Conservation (phyloP, 2,888 invertebrate species). For the Microctonus aethiopoides region DNA sequence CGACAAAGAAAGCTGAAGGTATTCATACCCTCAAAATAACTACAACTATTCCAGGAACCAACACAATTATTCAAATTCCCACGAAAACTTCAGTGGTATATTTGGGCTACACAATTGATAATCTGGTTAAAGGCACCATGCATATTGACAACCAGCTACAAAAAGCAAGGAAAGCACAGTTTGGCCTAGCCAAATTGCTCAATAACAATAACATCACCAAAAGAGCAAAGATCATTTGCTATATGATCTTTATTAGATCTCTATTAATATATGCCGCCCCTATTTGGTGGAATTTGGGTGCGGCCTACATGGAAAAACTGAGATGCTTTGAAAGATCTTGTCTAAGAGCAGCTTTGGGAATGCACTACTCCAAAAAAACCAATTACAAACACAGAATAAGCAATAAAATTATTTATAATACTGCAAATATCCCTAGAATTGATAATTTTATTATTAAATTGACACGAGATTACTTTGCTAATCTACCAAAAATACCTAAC, state of each 20-base stretch:
- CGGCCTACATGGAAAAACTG: not conserved
- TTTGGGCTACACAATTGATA: slow-evolving; percentile 2
- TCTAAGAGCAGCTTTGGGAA: not conserved
- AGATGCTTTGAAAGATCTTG: slow-evolving; percentile 7
- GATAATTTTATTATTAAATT: no score
- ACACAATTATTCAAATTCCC: not conserved
- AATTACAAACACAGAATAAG: not conserved
- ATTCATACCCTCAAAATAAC: not conserved
- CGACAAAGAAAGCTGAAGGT: not conserved
- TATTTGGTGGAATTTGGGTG: slow-evolving; percentile 1
- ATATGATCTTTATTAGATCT: not conserved
- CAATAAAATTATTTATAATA: no score
- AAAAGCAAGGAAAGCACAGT: not conserved
- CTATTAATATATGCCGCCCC: slow-evolving; percentile 2
- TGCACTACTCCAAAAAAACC: not conserved
- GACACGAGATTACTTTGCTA: no score
- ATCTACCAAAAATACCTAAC: no score
- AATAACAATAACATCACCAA: not conserved
- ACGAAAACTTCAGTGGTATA: slow-evolving; percentile 9
- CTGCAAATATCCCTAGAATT: no score
- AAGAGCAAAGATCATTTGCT: slow-evolving; percentile 5
- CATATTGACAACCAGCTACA: not conserved
- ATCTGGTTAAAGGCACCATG: not conserved
- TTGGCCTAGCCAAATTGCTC: not conserved
- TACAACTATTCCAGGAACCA: not conserved